Percentiles rank a stretch among this genome's conserved stretches.
These are phyloP conservation scores for Haemorhous mexicanus DNA, from an alignment of 2,113 vertebrate species.

Conservation along the genomic window DNA sequence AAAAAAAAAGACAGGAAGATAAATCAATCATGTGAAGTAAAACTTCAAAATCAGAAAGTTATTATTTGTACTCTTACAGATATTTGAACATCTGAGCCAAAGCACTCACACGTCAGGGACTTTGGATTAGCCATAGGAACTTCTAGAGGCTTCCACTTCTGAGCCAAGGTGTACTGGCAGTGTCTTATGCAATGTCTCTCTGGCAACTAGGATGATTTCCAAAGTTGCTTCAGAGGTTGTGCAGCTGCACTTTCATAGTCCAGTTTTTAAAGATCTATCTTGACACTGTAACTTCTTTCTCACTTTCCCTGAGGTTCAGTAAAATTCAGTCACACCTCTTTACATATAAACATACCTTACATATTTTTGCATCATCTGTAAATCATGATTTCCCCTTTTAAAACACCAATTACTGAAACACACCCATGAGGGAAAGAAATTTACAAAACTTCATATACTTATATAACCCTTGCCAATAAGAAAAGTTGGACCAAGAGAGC, in stretches of 20 bases:
- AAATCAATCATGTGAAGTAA: neutral
- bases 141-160: neutral
- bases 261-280: neutral
- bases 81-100: neutral
- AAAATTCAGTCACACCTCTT: slow-evolving; percentile 28
- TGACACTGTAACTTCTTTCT: neutral
- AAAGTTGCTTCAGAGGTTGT: neutral
- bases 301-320: neutral
- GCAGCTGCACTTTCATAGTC: slow-evolving; percentile 23
- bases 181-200: neutral
- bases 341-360: neutral
- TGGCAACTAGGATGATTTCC: neutral
- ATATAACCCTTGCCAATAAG: neutral
- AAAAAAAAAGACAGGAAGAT: neutral
- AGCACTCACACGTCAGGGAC: neutral
- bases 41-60: neutral
- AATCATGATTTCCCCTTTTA: neutral
- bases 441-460: neutral
- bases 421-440: slow-evolving; percentile 8
- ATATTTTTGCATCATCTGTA: slow-evolving; percentile 33
- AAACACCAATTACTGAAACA: neutral
- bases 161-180: neutral
- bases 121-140: neutral
- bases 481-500: neutral
- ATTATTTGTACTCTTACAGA: neutral